These are phyloP conservation scores for Sphaerodactylus townsendi DNA, from an alignment of 2,113 vertebrate species.

Conservation along the genomic window DNA sequence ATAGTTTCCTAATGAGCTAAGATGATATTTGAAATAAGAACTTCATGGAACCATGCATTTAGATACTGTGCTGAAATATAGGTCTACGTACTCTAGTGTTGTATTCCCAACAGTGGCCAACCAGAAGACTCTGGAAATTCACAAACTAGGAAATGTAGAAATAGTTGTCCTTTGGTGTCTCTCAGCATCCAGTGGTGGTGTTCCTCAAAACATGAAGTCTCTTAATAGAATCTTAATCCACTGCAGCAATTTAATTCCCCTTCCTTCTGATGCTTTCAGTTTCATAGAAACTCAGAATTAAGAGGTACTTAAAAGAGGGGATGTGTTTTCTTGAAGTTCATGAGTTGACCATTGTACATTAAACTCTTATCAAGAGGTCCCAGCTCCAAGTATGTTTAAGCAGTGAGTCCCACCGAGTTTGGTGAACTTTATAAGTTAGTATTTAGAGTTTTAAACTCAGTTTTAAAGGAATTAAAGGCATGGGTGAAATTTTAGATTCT, in stretches of 20 bases:
- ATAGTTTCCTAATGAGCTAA: neutral
- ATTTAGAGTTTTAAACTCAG: neutral
- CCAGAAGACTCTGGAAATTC: neutral
- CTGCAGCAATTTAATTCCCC: neutral
- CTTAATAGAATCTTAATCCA: neutral
- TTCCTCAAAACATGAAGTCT: neutral
- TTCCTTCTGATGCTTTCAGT: neutral
- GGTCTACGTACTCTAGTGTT: neutral
- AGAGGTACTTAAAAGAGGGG: neutral
- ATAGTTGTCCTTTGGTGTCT: neutral
- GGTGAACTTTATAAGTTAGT: neutral
- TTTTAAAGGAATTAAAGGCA: neutral
- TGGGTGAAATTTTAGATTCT: neutral
- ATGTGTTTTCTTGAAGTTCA: neutral
- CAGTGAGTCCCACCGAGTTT: neutral
- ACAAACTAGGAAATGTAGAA: neutral
- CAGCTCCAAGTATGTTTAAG: too few species aligned
- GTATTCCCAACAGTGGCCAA: neutral
- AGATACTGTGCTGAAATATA: neutral
- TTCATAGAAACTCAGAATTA: neutral
- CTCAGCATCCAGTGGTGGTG: neutral
- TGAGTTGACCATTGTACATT: neutral
- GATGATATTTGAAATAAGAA: neutral
- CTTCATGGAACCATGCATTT: neutral
- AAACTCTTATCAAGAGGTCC: neutral